A percentile compares a stretch with the other conserved stretches of the same genome.
Conservation (phyloP, 2,797 vertebrate species). For the Xenopus petersii region DNA sequence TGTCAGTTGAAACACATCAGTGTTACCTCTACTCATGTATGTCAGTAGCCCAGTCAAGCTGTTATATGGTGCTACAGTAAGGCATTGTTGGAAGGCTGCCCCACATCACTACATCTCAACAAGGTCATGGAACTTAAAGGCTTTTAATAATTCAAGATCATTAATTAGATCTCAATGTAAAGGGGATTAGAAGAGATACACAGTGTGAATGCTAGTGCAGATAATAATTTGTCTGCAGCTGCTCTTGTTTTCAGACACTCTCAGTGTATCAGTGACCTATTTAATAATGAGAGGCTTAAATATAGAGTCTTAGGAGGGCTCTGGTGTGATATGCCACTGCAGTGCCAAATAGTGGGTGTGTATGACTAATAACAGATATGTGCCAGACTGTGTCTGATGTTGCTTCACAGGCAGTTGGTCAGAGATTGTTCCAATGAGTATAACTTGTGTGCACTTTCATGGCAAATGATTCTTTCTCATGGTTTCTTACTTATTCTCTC, state of each 20-base stretch:
- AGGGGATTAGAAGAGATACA: constrained; percentile 4
- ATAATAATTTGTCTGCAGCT: background rate
- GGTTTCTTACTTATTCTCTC: too few relatives aligned
- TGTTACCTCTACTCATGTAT: constrained; percentile 36
- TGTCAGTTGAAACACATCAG: constrained; percentile 42
- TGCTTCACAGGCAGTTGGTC: too few relatives aligned
- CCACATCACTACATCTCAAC: constrained; percentile 42
- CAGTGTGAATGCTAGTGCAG: constrained; percentile 2
- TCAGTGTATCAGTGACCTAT: background rate
- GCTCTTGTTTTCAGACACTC: background rate
- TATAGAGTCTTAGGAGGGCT: too few relatives aligned
- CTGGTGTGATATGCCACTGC: too few relatives aligned
- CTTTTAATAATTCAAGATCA: constrained; percentile 32
- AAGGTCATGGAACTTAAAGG: constrained; percentile 25
- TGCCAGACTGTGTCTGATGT: too few relatives aligned
- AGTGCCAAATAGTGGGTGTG: too few relatives aligned
- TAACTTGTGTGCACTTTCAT: too few relatives aligned
- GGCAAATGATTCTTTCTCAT: too few relatives aligned
- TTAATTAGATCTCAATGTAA: constrained; percentile 21
- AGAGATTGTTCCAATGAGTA: too few relatives aligned
- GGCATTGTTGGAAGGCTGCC: constrained; percentile 26
- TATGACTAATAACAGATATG: too few relatives aligned
- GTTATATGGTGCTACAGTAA: constrained; percentile 27
- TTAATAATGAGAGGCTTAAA: background rate
- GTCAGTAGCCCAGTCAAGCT: constrained; percentile 40